Evolutionary conservation across 2,888 invertebrate species (phyloP).

Genomic region (Scaptomyza caliginosa): DNA sequence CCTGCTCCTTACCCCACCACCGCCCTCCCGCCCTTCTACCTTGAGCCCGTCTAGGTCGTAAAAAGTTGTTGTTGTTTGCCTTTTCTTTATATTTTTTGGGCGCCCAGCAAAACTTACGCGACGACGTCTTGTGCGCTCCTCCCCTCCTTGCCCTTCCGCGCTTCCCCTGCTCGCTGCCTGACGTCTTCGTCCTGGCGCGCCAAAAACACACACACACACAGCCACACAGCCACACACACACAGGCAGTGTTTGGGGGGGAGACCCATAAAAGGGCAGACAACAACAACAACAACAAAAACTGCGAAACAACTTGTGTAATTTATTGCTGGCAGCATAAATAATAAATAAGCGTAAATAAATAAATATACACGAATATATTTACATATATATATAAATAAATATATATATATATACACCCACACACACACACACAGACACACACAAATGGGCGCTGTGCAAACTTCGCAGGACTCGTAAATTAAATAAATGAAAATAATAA

Average conservation of each 20-base stretch:
- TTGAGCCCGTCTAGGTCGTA: conserved; percentile 34
- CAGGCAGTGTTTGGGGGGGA: conserved; percentile 8
- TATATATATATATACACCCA: conserved; percentile 6
- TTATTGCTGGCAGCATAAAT: conserved; percentile 82
- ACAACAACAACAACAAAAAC: conserved; percentile 25
- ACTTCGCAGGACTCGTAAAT: conserved; percentile 73
- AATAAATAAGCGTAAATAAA: conserved; percentile 81
- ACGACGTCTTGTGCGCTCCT: conserved; percentile 7
- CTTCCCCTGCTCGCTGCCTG: conserved; percentile 4
- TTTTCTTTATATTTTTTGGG: conserved; percentile 34
- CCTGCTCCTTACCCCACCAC: too few species aligned
- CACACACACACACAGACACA: conserved; percentile 16
- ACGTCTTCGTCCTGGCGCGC: conserved; percentile 53
- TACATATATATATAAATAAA: conserved; percentile 23
- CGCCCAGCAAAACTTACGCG: conserved; percentile 57
- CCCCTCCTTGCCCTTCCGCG: neutral
- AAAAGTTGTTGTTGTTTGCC: conserved; percentile 51
- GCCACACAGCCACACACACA: conserved; percentile 27
- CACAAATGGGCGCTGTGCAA: conserved; percentile 35
- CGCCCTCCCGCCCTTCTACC: conserved; percentile 15
- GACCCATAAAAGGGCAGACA: conserved; percentile 37
- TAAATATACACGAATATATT: conserved; percentile 63
- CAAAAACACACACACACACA: conserved; percentile 56
- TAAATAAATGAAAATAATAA: conserved; percentile 76
- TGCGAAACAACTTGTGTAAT: conserved; percentile 71